phyloP scores from a whole-genome alignment of 2,113 vertebrate genomes.

The Dipodomys stephensi region DNA sequence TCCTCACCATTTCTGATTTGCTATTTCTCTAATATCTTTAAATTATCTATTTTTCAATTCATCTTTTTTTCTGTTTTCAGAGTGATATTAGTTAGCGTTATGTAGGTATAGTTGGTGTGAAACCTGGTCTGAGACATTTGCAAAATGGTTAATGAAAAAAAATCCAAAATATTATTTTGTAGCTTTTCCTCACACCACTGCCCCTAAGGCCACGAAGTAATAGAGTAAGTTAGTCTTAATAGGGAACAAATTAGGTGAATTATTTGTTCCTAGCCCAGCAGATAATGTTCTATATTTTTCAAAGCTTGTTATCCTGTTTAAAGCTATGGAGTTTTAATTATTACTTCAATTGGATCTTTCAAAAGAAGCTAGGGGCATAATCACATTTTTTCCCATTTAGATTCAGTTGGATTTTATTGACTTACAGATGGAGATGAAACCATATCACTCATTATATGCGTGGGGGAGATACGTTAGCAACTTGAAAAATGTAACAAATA shows the following conservation, averaged over 20 bases:
- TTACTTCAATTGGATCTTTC: conserved; percentile 56
- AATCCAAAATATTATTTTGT: conserved; percentile 25
- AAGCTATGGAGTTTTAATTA: conserved; percentile 75
- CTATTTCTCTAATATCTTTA: not conserved
- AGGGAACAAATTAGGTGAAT: conserved; percentile 77
- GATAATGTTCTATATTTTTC: conserved; percentile 75
- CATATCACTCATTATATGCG: not conserved
- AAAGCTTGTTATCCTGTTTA: conserved; percentile 75
- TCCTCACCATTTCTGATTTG: not conserved
- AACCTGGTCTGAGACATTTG: not conserved
- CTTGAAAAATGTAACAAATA: not conserved
- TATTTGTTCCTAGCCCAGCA: conserved; percentile 66
- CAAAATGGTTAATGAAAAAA: not conserved
- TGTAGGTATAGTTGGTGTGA: not conserved
- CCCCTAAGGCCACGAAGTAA: conserved; percentile 61
- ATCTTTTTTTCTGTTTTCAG: not conserved
- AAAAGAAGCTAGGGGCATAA: conserved; percentile 25
- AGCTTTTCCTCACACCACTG: not conserved
- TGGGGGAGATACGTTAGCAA: not conserved
- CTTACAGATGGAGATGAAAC: not conserved
- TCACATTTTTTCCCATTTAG: conserved; percentile 34
- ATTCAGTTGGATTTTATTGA: not conserved
- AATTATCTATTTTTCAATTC: not conserved
- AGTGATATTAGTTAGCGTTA: not conserved
- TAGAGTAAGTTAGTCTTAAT: conserved; percentile 74